Base-by-base conservation (phyloP, 2,797 vertebrate genomes). In the Lycodopsis pacificus region DNA sequence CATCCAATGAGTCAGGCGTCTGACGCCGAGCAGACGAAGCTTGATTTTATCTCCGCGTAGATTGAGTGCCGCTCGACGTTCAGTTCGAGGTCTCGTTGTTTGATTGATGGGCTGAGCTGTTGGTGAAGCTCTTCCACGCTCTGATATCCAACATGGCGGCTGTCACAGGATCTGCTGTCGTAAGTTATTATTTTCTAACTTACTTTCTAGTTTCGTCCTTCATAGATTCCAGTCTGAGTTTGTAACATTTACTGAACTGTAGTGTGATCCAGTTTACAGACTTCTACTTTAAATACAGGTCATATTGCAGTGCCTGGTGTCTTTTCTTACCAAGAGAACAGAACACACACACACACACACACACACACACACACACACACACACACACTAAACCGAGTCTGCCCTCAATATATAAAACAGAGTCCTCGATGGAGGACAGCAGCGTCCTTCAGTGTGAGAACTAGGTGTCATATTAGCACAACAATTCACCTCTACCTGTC, bases 401-500 rank as follows among this genome's bases (percentile, higher is more conserved):
- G 48, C 38, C 46, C 58, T 40, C 30, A 25, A 38, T 12, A 54
- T n/a, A 48, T 64, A 22, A 65, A 40, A 61, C 19, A 5, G 32
- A 65, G 68, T 30, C 17, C 36, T 64, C 0, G 19, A 15, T 65
- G 9, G 61, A 61, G 30, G 73, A 69, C 70, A 48, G 73, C 46
- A n/a, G 65, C 32, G 61, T 69, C 80, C 77, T 83, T 71, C 15
- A 54, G 75, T 73, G 54, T 64, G 51, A 76, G 51, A 51, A 17
- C 20, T 32, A n/a, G 65, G 62, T 78, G 80, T 83, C 80, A 76
- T 30, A 76, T 82, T 78, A 73, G 56, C 77, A 77, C 76, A 78
- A 75, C 77, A 71, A 20, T 13, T 77, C 74, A 76, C 77, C 77
- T 72, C 32, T 9, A 81, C 49, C 74, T 81, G 75, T 81, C 80